Conservation (phyloP, 1,140 invertebrate genomes). For the Trichonephila clavipes region DNA sequence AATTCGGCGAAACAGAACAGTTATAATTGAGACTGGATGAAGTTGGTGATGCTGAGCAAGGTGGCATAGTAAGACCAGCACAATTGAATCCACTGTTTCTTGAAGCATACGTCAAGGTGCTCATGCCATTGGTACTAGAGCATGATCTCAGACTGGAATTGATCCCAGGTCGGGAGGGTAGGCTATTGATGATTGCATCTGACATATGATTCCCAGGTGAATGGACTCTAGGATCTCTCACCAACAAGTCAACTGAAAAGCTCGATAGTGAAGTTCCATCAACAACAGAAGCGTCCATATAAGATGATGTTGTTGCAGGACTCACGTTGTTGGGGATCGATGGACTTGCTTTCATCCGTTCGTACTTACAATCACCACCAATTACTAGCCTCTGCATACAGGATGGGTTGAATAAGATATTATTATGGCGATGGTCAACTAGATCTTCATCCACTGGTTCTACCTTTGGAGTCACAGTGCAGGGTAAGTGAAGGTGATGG, state of each 20-base stretch:
- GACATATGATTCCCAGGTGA: conserved; percentile 54
- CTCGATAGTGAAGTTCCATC: conserved; percentile 58
- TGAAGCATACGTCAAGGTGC: conserved; percentile 36
- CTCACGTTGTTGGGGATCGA: conserved; percentile 42
- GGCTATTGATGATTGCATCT: conserved; percentile 52
- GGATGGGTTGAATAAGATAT: conserved; percentile 58
- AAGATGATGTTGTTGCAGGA: conserved; percentile 29
- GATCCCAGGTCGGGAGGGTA: conserved; percentile 34
- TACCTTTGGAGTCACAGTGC: conserved; percentile 64
- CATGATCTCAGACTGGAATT: conserved; percentile 51
- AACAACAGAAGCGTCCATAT: conserved; percentile 8
- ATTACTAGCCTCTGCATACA: conserved; percentile 70
- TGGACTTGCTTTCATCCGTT: conserved; percentile 67
- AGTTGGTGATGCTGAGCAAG: conserved; percentile 66
- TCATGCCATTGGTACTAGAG: conserved; percentile 59
- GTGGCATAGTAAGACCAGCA: conserved; percentile 46
- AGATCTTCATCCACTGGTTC: conserved; percentile 72
- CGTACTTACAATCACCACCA: conserved; percentile 68
- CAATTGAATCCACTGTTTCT: conserved; percentile 42
- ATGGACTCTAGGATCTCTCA: conserved; percentile 62
- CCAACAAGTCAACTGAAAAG: conserved; percentile 71
- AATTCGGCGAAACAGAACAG: conserved; percentile 63
- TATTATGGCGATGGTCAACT: conserved; percentile 56
- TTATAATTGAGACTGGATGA: conserved; percentile 49
- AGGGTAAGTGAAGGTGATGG: conserved; percentile 26